A percentile compares a stretch with the other conserved stretches of the same genome.
These are phyloP conservation scores for zebrafish (Danio rerio) DNA, from an alignment of 2,113 vertebrate genomes.

Conservation along the genomic window GRCz12tu NC_133176.1:46879001-46879500, in stretches of 20 bases:
- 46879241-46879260: conserved; percentile 15
- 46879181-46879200: not conserved
- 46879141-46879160: not conserved
- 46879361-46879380: not conserved
- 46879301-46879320: conserved; percentile 45
- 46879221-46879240: conserved; percentile 7
- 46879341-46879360: conserved; percentile 45
- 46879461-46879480: conserved; percentile 63
- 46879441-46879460: conserved; percentile 52
- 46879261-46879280: not conserved
- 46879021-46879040: conserved; percentile 25
- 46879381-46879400: conserved; percentile 52
- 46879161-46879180: not conserved
- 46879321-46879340: conserved; percentile 45
- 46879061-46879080: conserved; percentile 18
- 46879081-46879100: not conserved
- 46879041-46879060: not conserved
- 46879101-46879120: not conserved
- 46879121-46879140: not conserved
- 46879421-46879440: conserved; percentile 63
- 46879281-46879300: conserved; percentile 48
- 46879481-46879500: conserved; percentile 63
- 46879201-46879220: not conserved
- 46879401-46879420: conserved; percentile 56
- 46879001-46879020: not conserved